phyloP scores from a whole-genome alignment of 2,888 invertebrate genomes.

The Geophilus truncorum region DNA sequence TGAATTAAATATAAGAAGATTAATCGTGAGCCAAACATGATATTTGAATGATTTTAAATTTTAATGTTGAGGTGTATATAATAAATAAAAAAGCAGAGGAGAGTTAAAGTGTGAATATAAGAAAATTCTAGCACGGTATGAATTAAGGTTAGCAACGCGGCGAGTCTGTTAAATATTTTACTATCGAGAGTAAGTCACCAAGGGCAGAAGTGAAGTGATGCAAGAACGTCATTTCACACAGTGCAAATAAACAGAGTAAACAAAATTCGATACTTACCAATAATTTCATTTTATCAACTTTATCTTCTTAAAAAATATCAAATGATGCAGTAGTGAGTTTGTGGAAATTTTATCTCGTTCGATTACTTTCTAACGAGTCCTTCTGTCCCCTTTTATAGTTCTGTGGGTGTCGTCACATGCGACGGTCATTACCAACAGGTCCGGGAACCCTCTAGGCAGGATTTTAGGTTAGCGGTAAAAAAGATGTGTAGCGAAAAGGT shows the following conservation, averaged over 20 bases:
- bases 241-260: background rate
- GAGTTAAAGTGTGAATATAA: too few species aligned
- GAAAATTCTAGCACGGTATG: too few species aligned
- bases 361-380: background rate
- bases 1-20: too few species aligned
- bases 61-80: too few species aligned
- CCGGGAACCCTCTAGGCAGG: slow-evolving; percentile 2
- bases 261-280: background rate
- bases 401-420: background rate
- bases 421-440: slow-evolving; percentile 20
- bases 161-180: background rate
- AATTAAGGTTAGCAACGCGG: background rate
- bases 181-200: background rate
- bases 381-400: background rate
- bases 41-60: too few species aligned
- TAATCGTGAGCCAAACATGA: too few species aligned
- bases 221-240: background rate
- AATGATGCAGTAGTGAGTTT: background rate
- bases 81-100: too few species aligned
- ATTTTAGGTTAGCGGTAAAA: slow-evolving; percentile 6
- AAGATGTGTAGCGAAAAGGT: background rate
- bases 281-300: background rate
- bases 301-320: background rate
- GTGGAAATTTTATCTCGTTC: background rate
- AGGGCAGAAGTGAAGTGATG: background rate